Base-by-base conservation (phyloP, 2,113 vertebrate species). In the Spheniscus mendiculus region DNA sequence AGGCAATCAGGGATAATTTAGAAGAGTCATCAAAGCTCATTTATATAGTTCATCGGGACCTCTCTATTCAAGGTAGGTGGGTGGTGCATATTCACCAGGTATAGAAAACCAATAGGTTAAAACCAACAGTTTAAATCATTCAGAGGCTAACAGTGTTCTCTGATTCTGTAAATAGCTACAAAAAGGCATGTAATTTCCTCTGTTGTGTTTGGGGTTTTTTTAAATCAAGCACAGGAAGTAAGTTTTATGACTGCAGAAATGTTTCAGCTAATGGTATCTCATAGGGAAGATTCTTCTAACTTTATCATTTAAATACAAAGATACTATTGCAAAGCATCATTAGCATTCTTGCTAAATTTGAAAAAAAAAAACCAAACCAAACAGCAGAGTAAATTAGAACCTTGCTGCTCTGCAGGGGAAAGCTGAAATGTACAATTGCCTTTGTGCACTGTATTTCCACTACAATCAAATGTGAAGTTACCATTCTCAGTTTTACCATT, bases 361-460 rank as follows among this genome's bases (percentile, higher is more conserved):
- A 32, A 76, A 71, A 86, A 76, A 71, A 86, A 26, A 44, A 44
- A 23, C 11, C 14, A 65, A 47, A n/a, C n/a, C n/a, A n/a, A n/a
- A n/a, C n/a, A n/a, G n/a, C 52, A 76, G 79, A 91, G 71, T 83
- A 92, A 79, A 95, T 95, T 61, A 89, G 67, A 86, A 74, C 10
- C 29, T 87, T 89, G 62, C 44, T 95, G 53, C 40, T 94, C 77
- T 81, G 55, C 70, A 91, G 66, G 55, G 55, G 38, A 71, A 87
- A 82, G 44, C 47, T 21, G 0, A 81, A 89, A 89, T 69, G 13
- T 79, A 59, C 21, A 76, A 56, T 77, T 83, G 78, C 21, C 16
- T 78, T 52, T 73, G 42, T 76, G 53, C 26, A 12, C n/a, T 66
- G 72, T 34, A 11, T 90, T 96, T 96, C 61, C 63, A 42, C 52